Percentiles rank a stretch among this genome's conserved stretches.
Evolutionary conservation across 2,797 vertebrate species (phyloP).

Genomic region (Microtus californicus): DNA sequence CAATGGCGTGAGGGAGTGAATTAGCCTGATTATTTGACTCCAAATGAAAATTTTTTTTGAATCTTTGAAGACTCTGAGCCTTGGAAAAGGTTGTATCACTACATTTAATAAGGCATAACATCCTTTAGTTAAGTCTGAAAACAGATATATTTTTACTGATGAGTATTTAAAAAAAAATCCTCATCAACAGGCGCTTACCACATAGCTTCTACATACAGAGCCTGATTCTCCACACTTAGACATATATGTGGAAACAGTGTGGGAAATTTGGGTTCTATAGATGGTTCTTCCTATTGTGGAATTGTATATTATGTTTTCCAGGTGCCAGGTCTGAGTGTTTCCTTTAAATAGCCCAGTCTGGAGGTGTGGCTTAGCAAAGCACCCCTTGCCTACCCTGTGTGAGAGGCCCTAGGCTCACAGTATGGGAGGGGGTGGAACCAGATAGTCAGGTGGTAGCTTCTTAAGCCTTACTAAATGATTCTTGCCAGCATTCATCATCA

Average conservation of each 20-base stretch:
- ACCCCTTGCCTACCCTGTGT: neutral
- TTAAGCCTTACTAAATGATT: slow-evolving; percentile 14
- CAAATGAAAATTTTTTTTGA: slow-evolving; percentile 12
- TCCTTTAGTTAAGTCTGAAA: slow-evolving; percentile 5
- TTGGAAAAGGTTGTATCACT: neutral
- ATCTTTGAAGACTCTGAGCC: slow-evolving; percentile 28
- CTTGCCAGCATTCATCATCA: neutral
- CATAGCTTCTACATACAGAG: neutral
- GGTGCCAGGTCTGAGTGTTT: neutral
- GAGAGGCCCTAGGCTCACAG: neutral
- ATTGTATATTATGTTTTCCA: slow-evolving; percentile 1
- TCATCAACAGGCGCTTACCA: slow-evolving; percentile 25
- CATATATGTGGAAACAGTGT: neutral
- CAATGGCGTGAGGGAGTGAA: neutral
- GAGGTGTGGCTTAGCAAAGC: neutral
- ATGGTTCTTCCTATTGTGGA: slow-evolving; percentile 20
- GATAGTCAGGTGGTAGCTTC: neutral
- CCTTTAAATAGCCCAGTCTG: neutral
- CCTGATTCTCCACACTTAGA: neutral
- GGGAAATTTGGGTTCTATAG: neutral
- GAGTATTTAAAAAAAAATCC: neutral
- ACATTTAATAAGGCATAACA: slow-evolving; percentile 21
- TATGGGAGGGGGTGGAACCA: no score
- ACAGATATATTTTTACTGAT: slow-evolving; percentile 31
- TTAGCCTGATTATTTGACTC: neutral